These are phyloP conservation scores for Ahaetulla prasina DNA, from an alignment of 2,113 vertebrate species.

Conservation along the genomic window DNA sequence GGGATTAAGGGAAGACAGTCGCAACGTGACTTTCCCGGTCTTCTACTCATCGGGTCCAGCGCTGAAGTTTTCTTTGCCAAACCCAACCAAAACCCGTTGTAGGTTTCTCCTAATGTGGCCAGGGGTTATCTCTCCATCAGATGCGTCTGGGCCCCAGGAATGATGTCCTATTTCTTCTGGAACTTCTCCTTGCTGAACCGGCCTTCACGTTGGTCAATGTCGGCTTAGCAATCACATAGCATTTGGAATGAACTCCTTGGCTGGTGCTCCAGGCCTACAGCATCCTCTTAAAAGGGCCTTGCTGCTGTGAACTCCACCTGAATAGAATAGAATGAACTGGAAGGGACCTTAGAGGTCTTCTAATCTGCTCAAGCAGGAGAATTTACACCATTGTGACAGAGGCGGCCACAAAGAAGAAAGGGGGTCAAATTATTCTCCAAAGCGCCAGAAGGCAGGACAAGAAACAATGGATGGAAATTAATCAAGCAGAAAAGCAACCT, in stretches of 20 bases:
- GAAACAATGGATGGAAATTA: no score
- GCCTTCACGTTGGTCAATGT: not conserved
- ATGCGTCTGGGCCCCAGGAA: no score
- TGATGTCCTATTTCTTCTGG: no score
- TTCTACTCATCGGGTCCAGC: not conserved
- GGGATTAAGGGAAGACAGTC: conserved; percentile 48
- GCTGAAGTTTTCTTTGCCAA: not conserved
- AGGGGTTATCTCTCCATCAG: not conserved
- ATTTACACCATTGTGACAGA: no score
- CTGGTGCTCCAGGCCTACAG: not conserved
- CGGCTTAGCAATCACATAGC: not conserved
- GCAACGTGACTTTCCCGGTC: conserved; percentile 56
- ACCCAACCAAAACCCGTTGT: not conserved
- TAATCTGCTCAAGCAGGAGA: no score
- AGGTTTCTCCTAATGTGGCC: not conserved
- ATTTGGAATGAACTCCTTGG: not conserved
- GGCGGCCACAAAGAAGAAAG: no score
- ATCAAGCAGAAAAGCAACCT: no score
- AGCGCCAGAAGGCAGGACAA: no score
- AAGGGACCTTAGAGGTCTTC: no score
- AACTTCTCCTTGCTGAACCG: not conserved
- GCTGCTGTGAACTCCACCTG: not conserved
- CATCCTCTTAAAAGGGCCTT: not conserved
- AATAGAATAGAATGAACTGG: no score
- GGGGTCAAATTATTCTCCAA: no score